These are phyloP conservation scores for Colostygia pectinataria DNA, from an alignment of 2,888 invertebrate species.

Conservation along the genomic window DNA sequence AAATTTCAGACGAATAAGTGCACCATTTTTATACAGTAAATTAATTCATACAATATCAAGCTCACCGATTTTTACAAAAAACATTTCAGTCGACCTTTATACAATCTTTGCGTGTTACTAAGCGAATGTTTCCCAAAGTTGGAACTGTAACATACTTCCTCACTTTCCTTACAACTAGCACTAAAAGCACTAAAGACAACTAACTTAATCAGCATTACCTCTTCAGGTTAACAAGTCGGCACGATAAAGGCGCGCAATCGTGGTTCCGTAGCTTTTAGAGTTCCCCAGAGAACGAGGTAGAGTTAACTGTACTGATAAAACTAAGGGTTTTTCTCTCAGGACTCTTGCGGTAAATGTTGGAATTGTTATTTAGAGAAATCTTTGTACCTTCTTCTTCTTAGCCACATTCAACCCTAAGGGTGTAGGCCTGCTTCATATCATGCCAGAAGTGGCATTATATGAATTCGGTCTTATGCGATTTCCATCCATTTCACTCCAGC, in stretches of 20 bases:
- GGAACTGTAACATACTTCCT: neutral
- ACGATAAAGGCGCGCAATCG: constrained; percentile 50
- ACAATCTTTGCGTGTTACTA: too few species aligned
- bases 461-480: too few species aligned
- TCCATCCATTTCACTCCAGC: too few species aligned
- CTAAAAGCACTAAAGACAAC: constrained; percentile 29
- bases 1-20: too few species aligned
- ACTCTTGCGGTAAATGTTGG: constrained; percentile 20
- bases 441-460: too few species aligned
- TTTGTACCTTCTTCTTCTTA: neutral
- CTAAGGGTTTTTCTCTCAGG: constrained; percentile 33
- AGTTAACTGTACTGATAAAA: constrained; percentile 30
- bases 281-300: constrained; percentile 41
- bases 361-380: constrained; percentile 9
- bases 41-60: too few species aligned
- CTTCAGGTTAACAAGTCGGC: constrained; percentile 47
- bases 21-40: too few species aligned
- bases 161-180: constrained; percentile 9
- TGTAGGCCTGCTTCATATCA: too few species aligned
- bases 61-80: too few species aligned
- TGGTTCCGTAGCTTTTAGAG: constrained; percentile 41
- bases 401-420: too few species aligned
- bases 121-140: neutral
- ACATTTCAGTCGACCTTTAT: too few species aligned
- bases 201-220: constrained; percentile 36